Percentiles rank a stretch among this genome's conserved stretches.
Conservation (phyloP, 2,888 invertebrate genomes). For the Pecten maximus region DNA sequence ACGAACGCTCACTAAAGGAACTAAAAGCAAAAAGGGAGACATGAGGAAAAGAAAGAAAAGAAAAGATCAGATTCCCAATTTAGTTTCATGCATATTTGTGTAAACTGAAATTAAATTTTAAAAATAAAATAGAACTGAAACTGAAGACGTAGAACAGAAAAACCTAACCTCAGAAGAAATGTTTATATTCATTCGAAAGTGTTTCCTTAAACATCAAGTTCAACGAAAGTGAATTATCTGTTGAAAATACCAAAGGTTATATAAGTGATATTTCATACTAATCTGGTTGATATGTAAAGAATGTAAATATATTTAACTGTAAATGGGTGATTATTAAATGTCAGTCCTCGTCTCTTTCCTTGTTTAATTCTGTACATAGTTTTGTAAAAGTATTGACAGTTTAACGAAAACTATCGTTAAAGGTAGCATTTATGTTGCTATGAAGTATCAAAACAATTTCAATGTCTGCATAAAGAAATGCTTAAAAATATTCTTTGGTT, state of each 20-base stretch:
- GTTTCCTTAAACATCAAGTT: background rate
- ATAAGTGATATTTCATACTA: background rate
- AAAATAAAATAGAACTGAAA: too few species aligned
- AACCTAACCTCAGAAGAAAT: too few species aligned
- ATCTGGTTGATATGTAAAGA: background rate
- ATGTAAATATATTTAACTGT: background rate
- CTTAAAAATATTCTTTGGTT: too few species aligned
- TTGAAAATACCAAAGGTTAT: background rate
- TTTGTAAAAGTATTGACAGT: background rate
- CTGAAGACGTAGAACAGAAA: too few species aligned
- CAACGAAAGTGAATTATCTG: background rate
- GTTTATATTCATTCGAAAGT: background rate
- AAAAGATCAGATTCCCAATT: too few species aligned
- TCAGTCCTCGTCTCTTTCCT: background rate
- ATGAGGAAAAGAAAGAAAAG: too few species aligned
- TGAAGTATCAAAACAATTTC: too few species aligned
- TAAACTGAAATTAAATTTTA: too few species aligned
- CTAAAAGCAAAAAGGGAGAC: too few species aligned
- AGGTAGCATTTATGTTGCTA: background rate
- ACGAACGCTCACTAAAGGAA: too few species aligned
- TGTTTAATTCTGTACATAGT: background rate
- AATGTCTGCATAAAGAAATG: too few species aligned
- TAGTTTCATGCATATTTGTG: too few species aligned
- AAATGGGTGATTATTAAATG: background rate
- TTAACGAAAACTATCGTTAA: background rate